Percentiles rank a stretch among this genome's conserved stretches.
These are phyloP conservation scores for Psammodynastes pulverulentus DNA, from an alignment of 2,113 vertebrate species.

Conservation along the genomic window DNA sequence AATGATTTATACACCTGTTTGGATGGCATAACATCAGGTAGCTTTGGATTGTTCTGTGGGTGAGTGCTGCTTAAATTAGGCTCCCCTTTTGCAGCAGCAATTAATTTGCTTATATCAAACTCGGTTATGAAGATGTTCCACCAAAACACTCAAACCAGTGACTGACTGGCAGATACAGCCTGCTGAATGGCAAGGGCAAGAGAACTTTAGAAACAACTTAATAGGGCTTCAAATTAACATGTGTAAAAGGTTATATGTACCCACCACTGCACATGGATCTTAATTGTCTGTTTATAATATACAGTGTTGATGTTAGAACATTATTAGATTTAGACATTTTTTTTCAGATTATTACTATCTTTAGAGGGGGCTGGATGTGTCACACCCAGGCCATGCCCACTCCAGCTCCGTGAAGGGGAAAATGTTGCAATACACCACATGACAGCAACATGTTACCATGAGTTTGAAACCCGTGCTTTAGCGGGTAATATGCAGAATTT, in stretches of 20 bases:
- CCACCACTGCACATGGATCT: not conserved
- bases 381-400: too few relatives aligned
- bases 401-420: too few relatives aligned
- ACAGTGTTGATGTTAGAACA: not conserved
- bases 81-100: slow-evolving; percentile 38
- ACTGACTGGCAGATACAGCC: not conserved
- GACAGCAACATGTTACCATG: too few relatives aligned
- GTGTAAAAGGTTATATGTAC: not conserved
- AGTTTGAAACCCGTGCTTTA: not conserved
- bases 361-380: too few relatives aligned
- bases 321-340: not conserved
- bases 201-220: slow-evolving; percentile 6
- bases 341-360: not conserved
- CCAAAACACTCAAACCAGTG: not conserved
- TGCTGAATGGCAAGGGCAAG: not conserved
- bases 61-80: slow-evolving; percentile 49
- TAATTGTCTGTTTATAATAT: not conserved
- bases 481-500: not conserved
- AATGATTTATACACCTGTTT: slow-evolving; percentile 32
- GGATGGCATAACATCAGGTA: not conserved
- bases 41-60: not conserved
- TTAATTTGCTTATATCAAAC: slow-evolving; percentile 50
- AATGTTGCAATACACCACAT: too few relatives aligned
- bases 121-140: slow-evolving; percentile 44
- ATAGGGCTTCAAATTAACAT: not conserved